These are phyloP conservation scores for Apolygus lucorum DNA, from an alignment of 1,140 invertebrate genomes.

Conservation along the genomic window DNA sequence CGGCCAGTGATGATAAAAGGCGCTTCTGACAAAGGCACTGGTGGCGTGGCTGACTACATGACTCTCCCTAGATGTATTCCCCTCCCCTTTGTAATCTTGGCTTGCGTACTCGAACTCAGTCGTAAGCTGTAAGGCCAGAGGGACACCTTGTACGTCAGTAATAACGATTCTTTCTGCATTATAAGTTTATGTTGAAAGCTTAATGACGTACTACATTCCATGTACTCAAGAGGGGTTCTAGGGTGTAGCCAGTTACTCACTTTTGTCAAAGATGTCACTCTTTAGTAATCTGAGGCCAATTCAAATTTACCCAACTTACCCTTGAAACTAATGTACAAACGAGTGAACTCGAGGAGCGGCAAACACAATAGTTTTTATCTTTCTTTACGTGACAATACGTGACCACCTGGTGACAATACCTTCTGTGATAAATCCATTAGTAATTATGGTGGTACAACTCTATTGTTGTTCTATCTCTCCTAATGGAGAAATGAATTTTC, in stretches of 20 bases:
- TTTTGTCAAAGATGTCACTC: not conserved
- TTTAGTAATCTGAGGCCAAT: slow-evolving; percentile 19
- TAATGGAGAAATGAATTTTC: too few relatives aligned
- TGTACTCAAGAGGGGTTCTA: not conserved
- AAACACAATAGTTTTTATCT: too few relatives aligned
- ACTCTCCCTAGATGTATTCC: not conserved
- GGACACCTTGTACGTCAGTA: too few relatives aligned
- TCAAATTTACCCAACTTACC: too few relatives aligned
- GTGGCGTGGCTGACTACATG: not conserved
- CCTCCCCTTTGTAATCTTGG: not conserved
- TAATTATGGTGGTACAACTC: too few relatives aligned
- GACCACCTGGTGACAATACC: too few relatives aligned
- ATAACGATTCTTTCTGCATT: too few relatives aligned
- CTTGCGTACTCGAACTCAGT: not conserved
- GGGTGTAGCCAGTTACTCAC: not conserved
- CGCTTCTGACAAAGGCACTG: not conserved
- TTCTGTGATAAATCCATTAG: too few relatives aligned
- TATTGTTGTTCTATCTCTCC: too few relatives aligned
- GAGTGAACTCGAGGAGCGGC: too few relatives aligned
- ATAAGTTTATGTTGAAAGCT: not conserved
- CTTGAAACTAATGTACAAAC: too few relatives aligned
- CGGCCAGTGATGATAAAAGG: not conserved
- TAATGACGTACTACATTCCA: not conserved
- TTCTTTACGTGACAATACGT: too few relatives aligned
- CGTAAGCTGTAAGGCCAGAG: not conserved